Evolutionary conservation across 2,797 vertebrate species (phyloP).

Genomic region (Myotis vivesi): DNA sequence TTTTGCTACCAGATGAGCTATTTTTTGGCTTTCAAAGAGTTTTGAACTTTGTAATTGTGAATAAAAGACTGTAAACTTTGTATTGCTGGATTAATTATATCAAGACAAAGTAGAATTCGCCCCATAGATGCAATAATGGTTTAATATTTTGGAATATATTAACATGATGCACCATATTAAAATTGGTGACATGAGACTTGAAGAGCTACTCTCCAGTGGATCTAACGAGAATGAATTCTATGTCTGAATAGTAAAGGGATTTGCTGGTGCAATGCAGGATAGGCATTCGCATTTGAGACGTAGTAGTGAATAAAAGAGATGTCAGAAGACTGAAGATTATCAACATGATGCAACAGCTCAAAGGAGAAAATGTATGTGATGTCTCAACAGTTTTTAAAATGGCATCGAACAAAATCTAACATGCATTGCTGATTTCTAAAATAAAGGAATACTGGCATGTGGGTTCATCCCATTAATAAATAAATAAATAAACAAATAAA

Average conservation of each 20-base stretch:
- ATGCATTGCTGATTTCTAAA: neutral
- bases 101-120: neutral
- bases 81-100: neutral
- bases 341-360: neutral
- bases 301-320: too few relatives aligned
- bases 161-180: neutral
- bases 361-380: neutral
- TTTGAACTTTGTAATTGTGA: neutral
- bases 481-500: neutral
- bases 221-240: too few relatives aligned
- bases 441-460: neutral
- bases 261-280: too few relatives aligned
- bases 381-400: neutral
- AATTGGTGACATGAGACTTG: too few relatives aligned
- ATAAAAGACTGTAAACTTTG: neutral
- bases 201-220: too few relatives aligned
- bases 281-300: too few relatives aligned
- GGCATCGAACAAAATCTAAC: neutral
- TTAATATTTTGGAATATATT: neutral
- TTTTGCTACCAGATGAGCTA: neutral
- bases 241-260: too few relatives aligned
- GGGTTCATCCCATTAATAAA: neutral
- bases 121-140: neutral
- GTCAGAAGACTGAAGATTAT: too few relatives aligned
- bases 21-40: neutral